These are phyloP conservation scores for Hyaena hyaena DNA, from an alignment of 2,113 vertebrate genomes.

Conservation along the genomic window DNA sequence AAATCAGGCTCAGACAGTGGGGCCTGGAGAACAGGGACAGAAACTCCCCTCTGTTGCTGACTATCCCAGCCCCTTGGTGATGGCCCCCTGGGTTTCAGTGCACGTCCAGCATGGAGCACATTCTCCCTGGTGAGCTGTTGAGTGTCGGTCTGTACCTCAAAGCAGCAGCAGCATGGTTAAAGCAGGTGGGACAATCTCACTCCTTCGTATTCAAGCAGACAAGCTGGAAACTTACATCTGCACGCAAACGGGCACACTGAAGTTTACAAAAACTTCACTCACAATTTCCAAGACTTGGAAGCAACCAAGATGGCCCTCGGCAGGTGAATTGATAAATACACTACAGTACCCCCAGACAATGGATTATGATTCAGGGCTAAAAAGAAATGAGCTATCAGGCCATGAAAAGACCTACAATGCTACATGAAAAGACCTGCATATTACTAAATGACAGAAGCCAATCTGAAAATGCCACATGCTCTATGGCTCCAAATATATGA, in stretches of 20 bases:
- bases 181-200: background rate
- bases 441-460: background rate
- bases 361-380: too few species aligned
- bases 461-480: background rate
- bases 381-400: background rate
- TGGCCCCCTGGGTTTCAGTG: accelerated
- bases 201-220: background rate
- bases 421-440: background rate
- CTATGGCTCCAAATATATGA: accelerated
- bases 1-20: background rate
- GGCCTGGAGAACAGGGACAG: background rate
- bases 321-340: background rate
- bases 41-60: accelerated
- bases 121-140: background rate
- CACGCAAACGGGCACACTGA: background rate
- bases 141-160: background rate
- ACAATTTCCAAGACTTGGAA: background rate
- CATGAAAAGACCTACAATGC: background rate
- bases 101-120: too few species aligned
- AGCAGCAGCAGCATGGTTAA: background rate
- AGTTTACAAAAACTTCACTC: background rate
- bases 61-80: background rate
- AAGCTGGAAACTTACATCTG: background rate
- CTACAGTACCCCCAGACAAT: background rate
- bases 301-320: background rate